These are phyloP conservation scores for Acanthiza pusilla DNA, from an alignment of 2,797 vertebrate species.

Conservation along the genomic window DNA sequence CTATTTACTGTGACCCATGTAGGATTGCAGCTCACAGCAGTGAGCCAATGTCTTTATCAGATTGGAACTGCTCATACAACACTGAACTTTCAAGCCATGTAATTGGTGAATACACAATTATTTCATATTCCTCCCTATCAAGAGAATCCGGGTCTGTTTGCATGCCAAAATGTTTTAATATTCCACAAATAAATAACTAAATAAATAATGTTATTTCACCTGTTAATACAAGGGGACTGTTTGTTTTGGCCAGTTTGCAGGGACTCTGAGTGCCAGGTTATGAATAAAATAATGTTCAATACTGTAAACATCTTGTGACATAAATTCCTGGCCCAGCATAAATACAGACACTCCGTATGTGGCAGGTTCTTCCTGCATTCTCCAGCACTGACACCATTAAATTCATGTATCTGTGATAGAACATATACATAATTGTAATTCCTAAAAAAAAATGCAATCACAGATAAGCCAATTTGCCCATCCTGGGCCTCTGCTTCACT, in stretches of 20 bases:
- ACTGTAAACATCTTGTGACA: constrained; percentile 36
- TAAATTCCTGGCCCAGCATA: constrained; percentile 47
- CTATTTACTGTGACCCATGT: neutral
- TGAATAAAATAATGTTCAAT: constrained; percentile 31
- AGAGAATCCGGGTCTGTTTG: neutral
- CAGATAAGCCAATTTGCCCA: constrained; percentile 3
- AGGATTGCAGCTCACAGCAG: neutral
- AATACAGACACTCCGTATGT: constrained; percentile 1
- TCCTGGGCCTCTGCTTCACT: neutral
- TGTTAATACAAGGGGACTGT: constrained; percentile 35
- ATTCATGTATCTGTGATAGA: neutral
- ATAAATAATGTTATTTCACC: constrained; percentile 49
- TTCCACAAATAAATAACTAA: constrained; percentile 9
- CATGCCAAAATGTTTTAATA: neutral
- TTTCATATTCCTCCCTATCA: neutral
- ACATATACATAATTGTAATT: neutral
- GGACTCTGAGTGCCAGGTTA: constrained; percentile 5
- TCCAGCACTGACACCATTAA: neutral
- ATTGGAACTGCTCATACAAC: neutral
- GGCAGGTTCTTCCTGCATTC: constrained; percentile 17
- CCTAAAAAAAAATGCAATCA: neutral
- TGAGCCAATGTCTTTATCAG: constrained; percentile 35
- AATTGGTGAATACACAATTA: neutral
- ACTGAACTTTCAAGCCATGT: neutral
- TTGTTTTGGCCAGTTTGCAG: constrained; percentile 9